Conservation (phyloP, 2,888 invertebrate genomes). For the Elegia similella region DNA sequence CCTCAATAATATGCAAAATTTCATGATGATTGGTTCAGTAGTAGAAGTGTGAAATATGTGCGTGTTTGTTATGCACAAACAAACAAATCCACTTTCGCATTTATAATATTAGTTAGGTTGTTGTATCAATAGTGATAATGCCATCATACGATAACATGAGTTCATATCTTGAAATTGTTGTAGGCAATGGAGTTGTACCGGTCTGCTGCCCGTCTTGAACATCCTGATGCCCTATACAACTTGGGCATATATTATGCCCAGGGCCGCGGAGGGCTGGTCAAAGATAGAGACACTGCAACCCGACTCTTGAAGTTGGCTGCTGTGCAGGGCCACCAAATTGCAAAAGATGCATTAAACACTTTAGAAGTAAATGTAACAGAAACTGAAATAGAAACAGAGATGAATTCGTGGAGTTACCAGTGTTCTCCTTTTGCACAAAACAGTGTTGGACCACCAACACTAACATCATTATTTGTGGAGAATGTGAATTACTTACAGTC, state of each 20-base stretch:
- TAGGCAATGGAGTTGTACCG: slow-evolving; percentile 86
- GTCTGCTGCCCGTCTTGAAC: slow-evolving; percentile 83
- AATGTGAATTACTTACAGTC: slow-evolving; percentile 49
- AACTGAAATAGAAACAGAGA: slow-evolving; percentile 33
- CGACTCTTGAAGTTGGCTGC: slow-evolving; percentile 79
- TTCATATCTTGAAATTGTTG: too few relatives aligned
- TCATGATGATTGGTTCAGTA: too few relatives aligned
- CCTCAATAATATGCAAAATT: too few relatives aligned
- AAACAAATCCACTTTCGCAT: too few relatives aligned
- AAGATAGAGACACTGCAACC: slow-evolving; percentile 73
- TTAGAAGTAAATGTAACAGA: slow-evolving; percentile 47
- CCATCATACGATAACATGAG: too few relatives aligned
- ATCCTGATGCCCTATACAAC: slow-evolving; percentile 86
- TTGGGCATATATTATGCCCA: slow-evolving; percentile 85
- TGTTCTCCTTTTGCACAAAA: slow-evolving; percentile 37
- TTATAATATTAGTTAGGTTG: too few relatives aligned
- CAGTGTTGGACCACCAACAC: slow-evolving; percentile 49
- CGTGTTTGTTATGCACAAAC: too few relatives aligned
- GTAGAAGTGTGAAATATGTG: too few relatives aligned
- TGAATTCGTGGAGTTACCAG: slow-evolving; percentile 43
- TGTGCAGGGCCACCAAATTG: slow-evolving; percentile 82
- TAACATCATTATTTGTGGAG: slow-evolving; percentile 59
- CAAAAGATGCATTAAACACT: slow-evolving; percentile 73
- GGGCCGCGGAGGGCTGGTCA: slow-evolving; percentile 81
- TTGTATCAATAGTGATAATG: too few relatives aligned